phyloP scores from a whole-genome alignment of 2,113 vertebrate genomes.

The Hydrochoerus hydrochaeris region DNA sequence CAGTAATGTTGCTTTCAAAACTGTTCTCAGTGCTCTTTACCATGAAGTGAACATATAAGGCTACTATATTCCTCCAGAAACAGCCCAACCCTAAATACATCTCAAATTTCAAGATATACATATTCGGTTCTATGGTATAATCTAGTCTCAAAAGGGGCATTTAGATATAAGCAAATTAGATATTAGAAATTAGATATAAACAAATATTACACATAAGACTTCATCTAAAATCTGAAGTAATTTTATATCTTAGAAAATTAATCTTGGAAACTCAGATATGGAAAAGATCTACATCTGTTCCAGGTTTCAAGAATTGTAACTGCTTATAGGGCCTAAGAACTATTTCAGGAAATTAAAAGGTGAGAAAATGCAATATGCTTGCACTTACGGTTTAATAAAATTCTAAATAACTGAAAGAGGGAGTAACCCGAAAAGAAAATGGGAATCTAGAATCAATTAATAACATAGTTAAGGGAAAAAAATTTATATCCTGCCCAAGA shows the following conservation, averaged over 20 bases:
- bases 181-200: neutral
- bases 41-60: neutral
- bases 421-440: neutral
- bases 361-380: neutral
- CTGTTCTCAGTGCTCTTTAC: neutral
- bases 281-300: conserved; percentile 9
- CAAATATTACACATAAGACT: conserved; percentile 5
- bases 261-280: neutral
- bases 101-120: neutral
- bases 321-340: neutral
- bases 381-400: conserved; percentile 54
- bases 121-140: neutral
- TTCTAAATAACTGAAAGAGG: neutral
- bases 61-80: conserved; percentile 24
- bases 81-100: neutral
- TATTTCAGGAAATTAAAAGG: conserved; percentile 32
- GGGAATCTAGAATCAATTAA: neutral
- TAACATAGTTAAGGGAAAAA: conserved; percentile 3
- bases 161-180: neutral
- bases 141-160: neutral
- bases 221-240: neutral
- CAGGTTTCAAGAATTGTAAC: conserved; percentile 22
- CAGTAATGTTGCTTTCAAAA: neutral
- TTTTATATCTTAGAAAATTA: conserved; percentile 6
- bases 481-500: conserved; percentile 16